Evolutionary conservation across 1,140 invertebrate genomes (phyloP), one percentile per base, ranked within the genome.

Genomic region (Andrena cerasifolii): DNA sequence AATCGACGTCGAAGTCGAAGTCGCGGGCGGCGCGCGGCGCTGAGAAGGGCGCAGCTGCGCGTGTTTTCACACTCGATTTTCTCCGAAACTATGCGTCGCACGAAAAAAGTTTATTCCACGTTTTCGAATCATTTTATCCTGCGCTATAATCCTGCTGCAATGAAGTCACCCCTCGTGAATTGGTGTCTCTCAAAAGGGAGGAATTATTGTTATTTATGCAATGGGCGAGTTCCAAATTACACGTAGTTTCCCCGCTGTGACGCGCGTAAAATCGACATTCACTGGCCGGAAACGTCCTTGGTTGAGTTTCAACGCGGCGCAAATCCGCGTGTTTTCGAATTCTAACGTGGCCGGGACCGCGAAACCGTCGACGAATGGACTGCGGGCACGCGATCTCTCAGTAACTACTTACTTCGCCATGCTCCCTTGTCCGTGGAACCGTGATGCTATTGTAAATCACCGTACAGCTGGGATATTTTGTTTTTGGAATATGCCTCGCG

Each of bases 361-460:
- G 56, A 78, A 56, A 81, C 33, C 56, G 18, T 67, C 26, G 49
- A 31, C 59, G 12, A 79, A 82, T 21, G 40, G 12, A n/a, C 14
- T 10, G 7, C 12, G 7, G 40, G 26, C 77, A 82, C 79, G 70
- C 68, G 40, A 82, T 79, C 40, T 36, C 8, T 12, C 26, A 12
- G n/a, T 49, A 53, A 59, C 54, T 33, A 49, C 45, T 67, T 65
- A 66, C 78, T 58, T 40, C 31, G 43, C 43, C 18, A 5, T 58
- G 3, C 45, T 66, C 47, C 28, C 24, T 24, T n/a, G 62, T 40
- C 26, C 18, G 21, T 10, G 12, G 21, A 72, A 51, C 26, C 10
- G n/a, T 7, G 28, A 33, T 26, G 16, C 24, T 12, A 12, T 12
- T 12, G 31, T 63, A 61, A 62, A 28, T 47, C 10, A n/a, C 12